Evolutionary conservation across 2,797 vertebrate genomes (phyloP).

Genomic region (Lepus townsendii): DNA sequence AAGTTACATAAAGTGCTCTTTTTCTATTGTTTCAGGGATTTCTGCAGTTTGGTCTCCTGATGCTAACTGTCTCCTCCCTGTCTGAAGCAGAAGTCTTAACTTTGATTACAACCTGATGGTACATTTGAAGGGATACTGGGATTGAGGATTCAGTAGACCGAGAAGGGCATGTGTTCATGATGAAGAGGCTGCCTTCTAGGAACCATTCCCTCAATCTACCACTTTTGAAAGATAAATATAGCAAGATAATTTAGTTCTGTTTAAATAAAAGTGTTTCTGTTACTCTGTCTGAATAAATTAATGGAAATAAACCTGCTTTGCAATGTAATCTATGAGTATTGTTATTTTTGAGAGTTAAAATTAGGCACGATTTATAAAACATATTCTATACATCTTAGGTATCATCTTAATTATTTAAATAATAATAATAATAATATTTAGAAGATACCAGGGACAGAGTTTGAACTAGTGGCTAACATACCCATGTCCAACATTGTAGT

Average conservation of each 20-base stretch:
- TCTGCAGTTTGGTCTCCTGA: not conserved
- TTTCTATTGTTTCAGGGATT: not conserved
- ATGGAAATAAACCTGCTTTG: not conserved
- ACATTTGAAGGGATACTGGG: not conserved
- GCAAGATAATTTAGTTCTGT: not conserved
- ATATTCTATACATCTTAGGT: not conserved
- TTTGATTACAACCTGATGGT: not conserved
- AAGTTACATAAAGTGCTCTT: not conserved
- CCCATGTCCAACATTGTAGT: too few relatives aligned
- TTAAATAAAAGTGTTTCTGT: not conserved
- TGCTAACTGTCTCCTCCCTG: not conserved
- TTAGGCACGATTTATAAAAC: not conserved
- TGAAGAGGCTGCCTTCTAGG: not conserved
- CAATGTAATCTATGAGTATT: not conserved
- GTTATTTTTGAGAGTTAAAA: slow-evolving; percentile 4
- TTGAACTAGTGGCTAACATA: too few relatives aligned
- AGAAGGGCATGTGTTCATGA: not conserved
- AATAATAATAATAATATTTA: not conserved
- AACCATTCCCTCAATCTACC: not conserved
- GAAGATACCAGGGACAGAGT: not conserved
- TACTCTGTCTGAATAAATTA: not conserved
- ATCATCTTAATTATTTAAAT: not conserved
- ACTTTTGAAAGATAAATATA: not conserved
- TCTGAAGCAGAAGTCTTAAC: not conserved
- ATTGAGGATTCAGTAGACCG: not conserved